Evolutionary conservation across 2,888 invertebrate species (phyloP).

Genomic region (Calephelis perditalis): DNA sequence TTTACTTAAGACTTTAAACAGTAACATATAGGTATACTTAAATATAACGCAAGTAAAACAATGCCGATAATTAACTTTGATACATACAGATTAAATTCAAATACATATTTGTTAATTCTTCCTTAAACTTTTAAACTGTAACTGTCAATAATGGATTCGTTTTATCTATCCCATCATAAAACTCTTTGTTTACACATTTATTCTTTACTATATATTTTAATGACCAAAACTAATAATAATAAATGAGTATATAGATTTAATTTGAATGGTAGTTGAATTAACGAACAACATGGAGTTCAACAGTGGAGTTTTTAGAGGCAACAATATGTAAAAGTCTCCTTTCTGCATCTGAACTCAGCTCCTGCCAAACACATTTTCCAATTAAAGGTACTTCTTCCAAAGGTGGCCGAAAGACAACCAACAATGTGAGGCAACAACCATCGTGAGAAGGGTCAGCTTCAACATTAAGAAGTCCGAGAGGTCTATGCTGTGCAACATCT

Average conservation of each 20-base stretch:
- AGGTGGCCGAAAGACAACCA: constrained; percentile 90
- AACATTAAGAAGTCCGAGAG: constrained; percentile 87
- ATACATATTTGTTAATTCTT: too few relatives aligned
- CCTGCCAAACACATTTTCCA: constrained; percentile 94
- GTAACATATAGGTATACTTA: too few relatives aligned
- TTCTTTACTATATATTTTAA: too few relatives aligned
- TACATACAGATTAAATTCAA: too few relatives aligned
- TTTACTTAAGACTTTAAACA: too few relatives aligned
- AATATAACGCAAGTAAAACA: too few relatives aligned
- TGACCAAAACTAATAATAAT: too few relatives aligned
- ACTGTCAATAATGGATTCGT: too few relatives aligned
- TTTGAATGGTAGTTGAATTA: constrained; percentile 42
- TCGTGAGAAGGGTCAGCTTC: constrained; percentile 82
- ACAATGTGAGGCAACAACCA: constrained; percentile 88
- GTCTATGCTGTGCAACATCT: constrained; percentile 90
- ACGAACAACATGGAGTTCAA: constrained; percentile 90
- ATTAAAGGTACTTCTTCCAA: constrained; percentile 92
- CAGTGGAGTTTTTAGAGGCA: constrained; percentile 85
- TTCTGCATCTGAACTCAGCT: constrained; percentile 83
- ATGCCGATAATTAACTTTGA: too few relatives aligned
- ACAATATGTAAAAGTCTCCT: constrained; percentile 82
- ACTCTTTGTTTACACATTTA: too few relatives aligned
- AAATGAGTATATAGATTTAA: neutral
- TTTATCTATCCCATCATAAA: too few relatives aligned
- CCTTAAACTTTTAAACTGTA: too few relatives aligned